phyloP scores from a whole-genome alignment of 2,888 invertebrate species.

The Kryphioiulus occultus region DNA sequence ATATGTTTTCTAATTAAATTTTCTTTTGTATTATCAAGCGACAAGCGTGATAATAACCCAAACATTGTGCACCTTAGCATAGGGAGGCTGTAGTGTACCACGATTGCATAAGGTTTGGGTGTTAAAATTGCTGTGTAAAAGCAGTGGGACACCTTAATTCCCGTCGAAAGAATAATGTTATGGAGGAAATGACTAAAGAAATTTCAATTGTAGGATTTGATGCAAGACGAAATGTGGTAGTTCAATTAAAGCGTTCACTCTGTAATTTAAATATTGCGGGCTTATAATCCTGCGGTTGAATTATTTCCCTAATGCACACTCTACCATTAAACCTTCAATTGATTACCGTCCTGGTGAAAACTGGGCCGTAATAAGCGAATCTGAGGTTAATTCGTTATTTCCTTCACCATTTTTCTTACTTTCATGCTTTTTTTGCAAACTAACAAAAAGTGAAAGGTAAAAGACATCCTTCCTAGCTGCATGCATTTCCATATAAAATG shows the following conservation, averaged over 20 bases:
- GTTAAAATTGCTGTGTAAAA: no score
- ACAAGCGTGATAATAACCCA: no score
- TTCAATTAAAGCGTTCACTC: conserved; percentile 15
- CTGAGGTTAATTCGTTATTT: conserved; percentile 12
- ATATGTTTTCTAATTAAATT: no score
- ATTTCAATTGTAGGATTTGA: conserved; percentile 7
- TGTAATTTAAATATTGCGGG: background rate
- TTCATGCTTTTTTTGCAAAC: background rate
- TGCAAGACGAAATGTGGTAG: background rate
- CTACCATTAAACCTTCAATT: background rate
- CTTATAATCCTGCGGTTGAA: background rate
- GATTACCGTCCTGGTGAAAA: background rate
- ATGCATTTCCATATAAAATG: background rate
- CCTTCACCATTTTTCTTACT: background rate
- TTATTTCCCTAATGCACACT: background rate
- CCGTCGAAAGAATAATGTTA: background rate
- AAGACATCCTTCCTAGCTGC: background rate
- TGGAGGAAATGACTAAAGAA: background rate
- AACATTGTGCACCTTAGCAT: no score
- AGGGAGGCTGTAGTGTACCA: no score
- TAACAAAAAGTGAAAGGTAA: background rate
- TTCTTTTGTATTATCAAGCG: no score
- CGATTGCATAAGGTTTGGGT: no score
- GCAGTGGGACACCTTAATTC: background rate
- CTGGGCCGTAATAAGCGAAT: conserved; percentile 12